phyloP scores from a whole-genome alignment of 2,797 vertebrate species.

The Lepus oiostolus region DNA sequence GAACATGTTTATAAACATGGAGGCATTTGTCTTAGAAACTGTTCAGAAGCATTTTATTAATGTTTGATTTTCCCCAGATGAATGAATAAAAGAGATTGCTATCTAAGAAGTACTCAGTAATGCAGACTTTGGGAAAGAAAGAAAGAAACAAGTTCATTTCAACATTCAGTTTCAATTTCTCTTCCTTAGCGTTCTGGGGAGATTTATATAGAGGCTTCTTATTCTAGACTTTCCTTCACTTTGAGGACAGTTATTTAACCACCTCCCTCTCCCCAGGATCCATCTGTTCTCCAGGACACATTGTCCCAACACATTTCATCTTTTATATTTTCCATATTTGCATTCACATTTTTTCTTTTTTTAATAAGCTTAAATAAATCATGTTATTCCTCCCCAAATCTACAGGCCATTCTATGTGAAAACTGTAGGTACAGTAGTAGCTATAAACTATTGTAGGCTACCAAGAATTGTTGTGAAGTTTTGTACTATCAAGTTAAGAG shows the following conservation, averaged over 20 bases:
- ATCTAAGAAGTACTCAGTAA: slow-evolving; percentile 18
- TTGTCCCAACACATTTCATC: slow-evolving; percentile 77
- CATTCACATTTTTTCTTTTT: slow-evolving; percentile 51
- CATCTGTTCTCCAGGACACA: slow-evolving; percentile 82
- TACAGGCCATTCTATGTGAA: slow-evolving; percentile 13
- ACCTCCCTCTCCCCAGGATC: slow-evolving; percentile 56
- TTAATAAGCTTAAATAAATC: slow-evolving; percentile 60
- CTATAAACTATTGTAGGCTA: neutral
- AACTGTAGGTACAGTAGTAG: neutral
- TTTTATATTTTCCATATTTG: slow-evolving; percentile 75
- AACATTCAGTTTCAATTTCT: slow-evolving; percentile 62
- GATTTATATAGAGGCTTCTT: slow-evolving; percentile 76
- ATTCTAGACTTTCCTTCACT: slow-evolving; percentile 76
- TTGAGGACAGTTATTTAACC: slow-evolving; percentile 79
- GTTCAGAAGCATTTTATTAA: neutral
- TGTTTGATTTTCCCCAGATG: neutral
- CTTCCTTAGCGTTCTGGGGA: slow-evolving; percentile 55
- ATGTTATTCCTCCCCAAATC: slow-evolving; percentile 7
- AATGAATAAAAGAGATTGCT: slow-evolving; percentile 15
- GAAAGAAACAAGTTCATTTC: slow-evolving; percentile 46
- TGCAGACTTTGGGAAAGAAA: slow-evolving; percentile 12
- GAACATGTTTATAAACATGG: neutral
- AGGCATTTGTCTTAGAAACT: neutral
- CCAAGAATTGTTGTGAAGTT: neutral
- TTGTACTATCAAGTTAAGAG: neutral